Conservation (phyloP, 2,113 vertebrate genomes). For the Nothocercus julius region DNA sequence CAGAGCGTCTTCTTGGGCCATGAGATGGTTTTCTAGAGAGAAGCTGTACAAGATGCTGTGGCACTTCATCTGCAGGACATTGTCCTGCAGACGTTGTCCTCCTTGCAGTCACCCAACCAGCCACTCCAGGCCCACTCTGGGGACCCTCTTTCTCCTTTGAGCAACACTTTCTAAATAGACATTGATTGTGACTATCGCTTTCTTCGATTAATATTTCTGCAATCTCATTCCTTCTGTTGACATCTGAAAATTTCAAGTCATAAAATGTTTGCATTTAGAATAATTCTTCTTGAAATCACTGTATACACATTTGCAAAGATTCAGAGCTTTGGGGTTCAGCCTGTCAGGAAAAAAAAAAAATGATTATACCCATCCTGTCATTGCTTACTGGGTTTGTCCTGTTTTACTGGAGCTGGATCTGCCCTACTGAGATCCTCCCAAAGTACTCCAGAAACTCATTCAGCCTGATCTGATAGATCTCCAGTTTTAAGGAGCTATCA, state of each 20-base stretch:
- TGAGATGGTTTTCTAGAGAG: too few relatives aligned
- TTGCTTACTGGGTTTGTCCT: not conserved
- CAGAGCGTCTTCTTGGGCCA: too few relatives aligned
- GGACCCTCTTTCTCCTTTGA: not conserved
- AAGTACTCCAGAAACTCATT: not conserved
- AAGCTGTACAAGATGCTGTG: too few relatives aligned
- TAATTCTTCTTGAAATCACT: not conserved
- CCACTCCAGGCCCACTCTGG: not conserved
- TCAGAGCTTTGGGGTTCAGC: not conserved
- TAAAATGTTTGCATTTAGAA: not conserved
- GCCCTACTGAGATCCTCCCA: not conserved
- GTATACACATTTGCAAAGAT: not conserved
- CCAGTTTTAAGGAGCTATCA: not conserved
- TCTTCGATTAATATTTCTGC: not conserved
- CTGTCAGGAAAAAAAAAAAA: not conserved
- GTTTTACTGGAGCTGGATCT: not conserved
- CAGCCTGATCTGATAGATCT: not conserved
- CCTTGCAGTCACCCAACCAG: not conserved
- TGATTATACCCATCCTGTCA: not conserved
- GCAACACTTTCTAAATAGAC: not conserved
- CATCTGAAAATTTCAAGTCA: not conserved
- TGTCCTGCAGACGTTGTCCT: not conserved
- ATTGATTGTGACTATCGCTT: not conserved
- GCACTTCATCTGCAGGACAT: not conserved
- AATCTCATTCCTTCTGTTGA: not conserved